A percentile compares a stretch with the other conserved stretches of the same genome.
Conservation (phyloP, 2,888 invertebrate genomes). For the Cryptus armator region DNA sequence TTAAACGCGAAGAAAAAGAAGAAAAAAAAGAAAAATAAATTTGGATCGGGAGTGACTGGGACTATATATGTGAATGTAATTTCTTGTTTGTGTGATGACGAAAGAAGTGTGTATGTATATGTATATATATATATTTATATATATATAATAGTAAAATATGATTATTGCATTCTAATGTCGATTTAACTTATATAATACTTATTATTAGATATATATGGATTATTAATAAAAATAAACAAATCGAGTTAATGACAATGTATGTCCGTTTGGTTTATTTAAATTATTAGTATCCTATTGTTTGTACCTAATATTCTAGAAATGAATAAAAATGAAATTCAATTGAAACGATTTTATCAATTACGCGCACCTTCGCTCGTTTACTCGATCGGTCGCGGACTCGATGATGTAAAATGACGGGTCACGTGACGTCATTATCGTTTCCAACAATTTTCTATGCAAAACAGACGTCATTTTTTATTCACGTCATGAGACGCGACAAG, state of each 20-base stretch:
- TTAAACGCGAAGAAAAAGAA: neutral
- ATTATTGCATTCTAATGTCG: slow-evolving; percentile 65
- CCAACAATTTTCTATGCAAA: neutral
- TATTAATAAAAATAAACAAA: slow-evolving; percentile 58
- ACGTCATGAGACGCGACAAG: neutral
- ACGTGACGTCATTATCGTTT: too few relatives aligned
- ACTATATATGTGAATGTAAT: slow-evolving; percentile 25
- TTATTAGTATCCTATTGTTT: slow-evolving; percentile 66
- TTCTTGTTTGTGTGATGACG: slow-evolving; percentile 50
- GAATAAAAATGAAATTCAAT: slow-evolving; percentile 55
- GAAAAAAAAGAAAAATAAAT: neutral
- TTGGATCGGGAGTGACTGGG: slow-evolving; percentile 21
- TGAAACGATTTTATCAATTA: neutral
- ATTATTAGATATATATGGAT: slow-evolving; percentile 65
- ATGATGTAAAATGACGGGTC: too few relatives aligned
- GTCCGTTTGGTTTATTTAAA: slow-evolving; percentile 60
- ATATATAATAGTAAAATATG: slow-evolving; percentile 57
- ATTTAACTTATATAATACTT: slow-evolving; percentile 64
- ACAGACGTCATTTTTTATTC: neutral
- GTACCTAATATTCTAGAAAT: slow-evolving; percentile 64
- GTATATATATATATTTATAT: slow-evolving; percentile 60
- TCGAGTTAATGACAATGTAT: slow-evolving; percentile 61
- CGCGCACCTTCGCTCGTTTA: neutral
- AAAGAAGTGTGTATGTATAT: slow-evolving; percentile 62
- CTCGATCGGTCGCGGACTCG: too few relatives aligned